Conservation (phyloP, 2,888 invertebrate genomes). For the Drosophila quinaria region DNA sequence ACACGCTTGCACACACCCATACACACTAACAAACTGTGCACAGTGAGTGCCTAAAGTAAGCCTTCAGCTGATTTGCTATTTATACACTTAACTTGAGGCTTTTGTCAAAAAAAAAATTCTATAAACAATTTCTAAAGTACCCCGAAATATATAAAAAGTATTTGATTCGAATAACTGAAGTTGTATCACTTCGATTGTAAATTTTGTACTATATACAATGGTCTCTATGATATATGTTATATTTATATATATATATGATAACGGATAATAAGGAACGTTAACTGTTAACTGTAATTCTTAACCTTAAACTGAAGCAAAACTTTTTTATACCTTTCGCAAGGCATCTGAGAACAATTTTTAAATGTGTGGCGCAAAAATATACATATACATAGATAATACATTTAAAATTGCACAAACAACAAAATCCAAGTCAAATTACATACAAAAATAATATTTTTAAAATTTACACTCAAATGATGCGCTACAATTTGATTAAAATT, state of each 20-base stretch:
- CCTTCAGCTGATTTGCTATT: slow-evolving; percentile 77
- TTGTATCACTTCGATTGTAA: slow-evolving; percentile 70
- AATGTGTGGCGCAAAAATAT: slow-evolving; percentile 28
- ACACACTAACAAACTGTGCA: slow-evolving; percentile 38
- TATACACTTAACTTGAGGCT: slow-evolving; percentile 58
- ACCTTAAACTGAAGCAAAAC: slow-evolving; percentile 64
- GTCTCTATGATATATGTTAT: slow-evolving; percentile 43
- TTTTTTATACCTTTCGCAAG: slow-evolving; percentile 77
- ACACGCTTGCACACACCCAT: slow-evolving; percentile 40
- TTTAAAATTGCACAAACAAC: slow-evolving; percentile 53
- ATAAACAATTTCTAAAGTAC: slow-evolving; percentile 1
- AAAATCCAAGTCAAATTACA: slow-evolving; percentile 73
- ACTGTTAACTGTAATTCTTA: slow-evolving; percentile 59
- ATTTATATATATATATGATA: slow-evolving; percentile 24
- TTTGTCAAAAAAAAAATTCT: slow-evolving; percentile 22
- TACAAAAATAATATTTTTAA: slow-evolving; percentile 65
- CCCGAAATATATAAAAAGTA: neutral
- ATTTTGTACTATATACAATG: slow-evolving; percentile 80
- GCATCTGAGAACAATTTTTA: slow-evolving; percentile 56
- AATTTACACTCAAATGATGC: slow-evolving; percentile 60
- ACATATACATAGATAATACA: slow-evolving; percentile 14
- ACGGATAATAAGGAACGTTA: slow-evolving; percentile 38
- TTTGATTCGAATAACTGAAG: slow-evolving; percentile 35
- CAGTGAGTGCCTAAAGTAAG: slow-evolving; percentile 64
- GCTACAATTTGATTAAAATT: slow-evolving; percentile 40